Evolutionary conservation across 1,140 invertebrate species (phyloP), one percentile per base, ranked within the genome.

Genomic region (Diorhabda sublineata): DNA sequence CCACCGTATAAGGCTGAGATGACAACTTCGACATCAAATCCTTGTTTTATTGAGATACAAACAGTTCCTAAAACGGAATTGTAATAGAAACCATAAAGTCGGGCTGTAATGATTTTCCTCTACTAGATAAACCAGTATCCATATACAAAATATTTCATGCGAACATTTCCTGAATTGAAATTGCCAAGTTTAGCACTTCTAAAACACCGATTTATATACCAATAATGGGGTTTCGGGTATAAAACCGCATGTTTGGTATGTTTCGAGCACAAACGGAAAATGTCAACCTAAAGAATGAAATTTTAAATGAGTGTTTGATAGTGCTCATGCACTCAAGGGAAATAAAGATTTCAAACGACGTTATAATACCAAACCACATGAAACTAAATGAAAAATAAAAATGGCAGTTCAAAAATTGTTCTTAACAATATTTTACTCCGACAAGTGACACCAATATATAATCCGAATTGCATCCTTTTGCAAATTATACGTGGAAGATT

Each of bases 181-280:
- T 63, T 44, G 61, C 61, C 61, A 63, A 63, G 61, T 63, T 63
- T 63, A 63, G 11, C 61, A 63, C 61, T 63, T 63, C 45, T 63
- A 63, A 47, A 63, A 63, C 61, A 47, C 61, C 61, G 61, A 63
- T 63, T 63, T 63, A 63, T 63, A 63, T 63, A 63, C 61, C 61
- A 63, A 63, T 63, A 63, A 63, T 45, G 43, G 61, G 45, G 42
- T 52, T 52, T 63, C 42, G n/a, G 60, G 42, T 61, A 26, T 26
- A 26, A 52, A 52, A 52, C 47, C 47, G 47, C 47, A 52, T 52
- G 47, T 52, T 52, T 52, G 47, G 47, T 52, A 52, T 52, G 6
- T 52, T 52, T 52, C 47, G 6, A 52, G 47, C 47, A 52, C 47
- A 52, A 52, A 8, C 47, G 47, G 47, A 52, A 52, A 52, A 52